A percentile compares a stretch with the other conserved stretches of the same genome.
Conservation (phyloP, 2,113 vertebrate genomes). For the Ceyx margarethae region DNA sequence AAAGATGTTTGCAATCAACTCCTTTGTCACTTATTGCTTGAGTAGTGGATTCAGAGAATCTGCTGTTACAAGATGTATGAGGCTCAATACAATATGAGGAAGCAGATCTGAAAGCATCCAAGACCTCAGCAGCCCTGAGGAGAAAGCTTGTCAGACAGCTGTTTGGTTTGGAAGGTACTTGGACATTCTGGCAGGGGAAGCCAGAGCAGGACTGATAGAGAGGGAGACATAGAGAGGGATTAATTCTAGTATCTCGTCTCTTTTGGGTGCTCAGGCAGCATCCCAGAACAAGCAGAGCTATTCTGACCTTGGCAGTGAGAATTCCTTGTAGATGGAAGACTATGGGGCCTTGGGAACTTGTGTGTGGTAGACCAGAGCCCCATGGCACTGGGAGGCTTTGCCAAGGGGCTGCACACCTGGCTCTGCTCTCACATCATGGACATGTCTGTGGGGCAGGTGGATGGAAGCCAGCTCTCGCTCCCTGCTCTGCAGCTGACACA, state of each 20-base stretch:
- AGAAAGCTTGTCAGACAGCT: background rate
- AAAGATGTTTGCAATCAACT: constrained; percentile 44
- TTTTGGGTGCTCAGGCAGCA: background rate
- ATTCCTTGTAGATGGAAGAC: background rate
- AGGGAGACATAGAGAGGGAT: background rate
- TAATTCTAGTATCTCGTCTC: background rate
- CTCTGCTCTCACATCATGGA: background rate
- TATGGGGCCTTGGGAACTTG: rapidly evolving
- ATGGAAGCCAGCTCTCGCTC: background rate
- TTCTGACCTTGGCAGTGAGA: background rate
- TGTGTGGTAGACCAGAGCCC: rapidly evolving
- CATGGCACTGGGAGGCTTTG: rapidly evolving
- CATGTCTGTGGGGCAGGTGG: background rate
- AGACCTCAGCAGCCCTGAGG: background rate
- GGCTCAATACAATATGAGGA: background rate
- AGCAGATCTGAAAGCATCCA: background rate
- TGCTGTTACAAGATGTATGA: background rate
- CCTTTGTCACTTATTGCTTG: constrained; percentile 28
- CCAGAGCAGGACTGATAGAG: background rate
- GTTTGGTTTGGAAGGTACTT: background rate
- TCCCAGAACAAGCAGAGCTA: background rate
- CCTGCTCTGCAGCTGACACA: rapidly evolving
- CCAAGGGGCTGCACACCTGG: rapidly evolving
- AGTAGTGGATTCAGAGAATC: background rate
- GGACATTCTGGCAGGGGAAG: background rate